Evolutionary conservation across 2,797 vertebrate species (phyloP).

Genomic region (Antrozous pallidus): DNA sequence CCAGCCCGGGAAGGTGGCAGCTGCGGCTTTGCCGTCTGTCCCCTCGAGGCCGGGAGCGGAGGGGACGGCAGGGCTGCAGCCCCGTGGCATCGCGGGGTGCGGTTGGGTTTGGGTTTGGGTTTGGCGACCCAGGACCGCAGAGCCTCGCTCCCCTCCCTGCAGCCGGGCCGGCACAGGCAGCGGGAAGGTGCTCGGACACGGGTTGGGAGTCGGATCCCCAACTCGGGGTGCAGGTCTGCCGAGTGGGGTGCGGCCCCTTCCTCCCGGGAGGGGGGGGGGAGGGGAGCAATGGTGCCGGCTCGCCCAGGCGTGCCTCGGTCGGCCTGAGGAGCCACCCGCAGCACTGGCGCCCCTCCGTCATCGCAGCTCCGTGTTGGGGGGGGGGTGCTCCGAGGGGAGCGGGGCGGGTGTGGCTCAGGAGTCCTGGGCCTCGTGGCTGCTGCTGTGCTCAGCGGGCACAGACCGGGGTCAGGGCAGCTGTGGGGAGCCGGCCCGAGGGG

Average conservation of each 20-base stretch:
- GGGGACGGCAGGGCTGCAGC: too few species aligned
- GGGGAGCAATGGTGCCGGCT: background rate
- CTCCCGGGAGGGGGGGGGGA: too few species aligned
- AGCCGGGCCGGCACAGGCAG: too few species aligned
- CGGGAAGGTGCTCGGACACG: too few species aligned
- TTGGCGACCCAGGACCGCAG: too few species aligned
- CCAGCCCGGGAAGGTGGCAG: background rate
- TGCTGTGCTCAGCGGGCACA: background rate
- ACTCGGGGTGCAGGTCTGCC: background rate
- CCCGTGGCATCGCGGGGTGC: too few species aligned
- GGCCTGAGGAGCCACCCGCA: accelerated
- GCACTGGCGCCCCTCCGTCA: accelerated
- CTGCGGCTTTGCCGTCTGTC: background rate
- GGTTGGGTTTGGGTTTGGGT: too few species aligned
- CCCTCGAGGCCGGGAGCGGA: too few species aligned
- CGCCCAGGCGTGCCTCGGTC: accelerated
- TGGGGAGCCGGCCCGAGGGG: background rate
- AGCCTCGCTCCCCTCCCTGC: too few species aligned
- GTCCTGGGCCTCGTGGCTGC: background rate
- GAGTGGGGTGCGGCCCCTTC: background rate
- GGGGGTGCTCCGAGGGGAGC: background rate
- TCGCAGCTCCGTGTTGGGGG: too few species aligned
- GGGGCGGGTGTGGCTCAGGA: accelerated
- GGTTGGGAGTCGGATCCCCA: background rate
- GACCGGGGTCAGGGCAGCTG: background rate